Percentiles rank a stretch among this genome's conserved stretches.
phyloP scores from a whole-genome alignment of 2,888 invertebrate species.

The Buathra laborator region DNA sequence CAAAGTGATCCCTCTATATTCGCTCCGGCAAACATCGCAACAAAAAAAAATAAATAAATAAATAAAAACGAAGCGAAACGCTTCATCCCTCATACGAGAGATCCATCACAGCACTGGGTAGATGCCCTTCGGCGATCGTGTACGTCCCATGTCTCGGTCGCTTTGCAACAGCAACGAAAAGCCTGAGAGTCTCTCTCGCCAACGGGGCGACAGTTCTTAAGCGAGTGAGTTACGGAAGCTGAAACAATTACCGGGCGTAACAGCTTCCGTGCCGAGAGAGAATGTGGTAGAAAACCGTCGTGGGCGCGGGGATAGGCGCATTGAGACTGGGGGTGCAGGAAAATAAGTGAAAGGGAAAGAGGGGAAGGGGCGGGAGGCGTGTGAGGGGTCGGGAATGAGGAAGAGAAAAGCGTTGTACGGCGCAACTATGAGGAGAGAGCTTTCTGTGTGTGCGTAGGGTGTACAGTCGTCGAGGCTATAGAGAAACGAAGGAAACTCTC shows the following conservation, averaged over 20 bases:
- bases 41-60: neutral
- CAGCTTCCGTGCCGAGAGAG: conserved; percentile 71
- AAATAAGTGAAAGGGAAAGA: conserved; percentile 57
- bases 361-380: conserved; percentile 33
- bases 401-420: conserved; percentile 12
- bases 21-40: neutral
- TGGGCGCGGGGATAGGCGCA: conserved; percentile 23
- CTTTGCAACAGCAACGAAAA: conserved; percentile 9
- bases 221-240: conserved; percentile 68
- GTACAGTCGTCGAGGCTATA: conserved; percentile 15
- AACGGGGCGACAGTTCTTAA: conserved; percentile 59
- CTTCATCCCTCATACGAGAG: neutral
- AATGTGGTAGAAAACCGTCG: conserved; percentile 49
- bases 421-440: neutral
- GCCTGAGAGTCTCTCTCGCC: conserved; percentile 6
- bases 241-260: conserved; percentile 75
- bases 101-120: neutral
- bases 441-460: neutral
- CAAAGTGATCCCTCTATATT: neutral
- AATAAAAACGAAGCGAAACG: neutral
- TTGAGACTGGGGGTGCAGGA: conserved; percentile 42
- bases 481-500: conserved; percentile 46
- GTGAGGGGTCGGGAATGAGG: conserved; percentile 11
- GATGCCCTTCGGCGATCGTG: conserved; percentile 27
- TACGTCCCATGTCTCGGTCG: neutral